These are phyloP conservation scores for Listronotus oregonensis DNA, from an alignment of 1,140 invertebrate genomes.

Conservation along the genomic window DNA sequence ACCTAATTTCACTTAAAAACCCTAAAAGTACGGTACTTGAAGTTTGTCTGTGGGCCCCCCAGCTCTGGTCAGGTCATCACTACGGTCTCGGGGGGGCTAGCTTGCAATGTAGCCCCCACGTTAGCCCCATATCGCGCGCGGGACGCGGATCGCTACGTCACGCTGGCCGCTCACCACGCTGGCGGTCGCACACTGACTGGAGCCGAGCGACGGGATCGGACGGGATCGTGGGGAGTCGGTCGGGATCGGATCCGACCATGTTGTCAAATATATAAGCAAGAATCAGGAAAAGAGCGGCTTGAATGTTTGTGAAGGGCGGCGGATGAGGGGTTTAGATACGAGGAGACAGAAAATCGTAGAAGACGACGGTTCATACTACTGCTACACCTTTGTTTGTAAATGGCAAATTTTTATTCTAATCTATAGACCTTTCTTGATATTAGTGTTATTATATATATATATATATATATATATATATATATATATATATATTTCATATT, in stretches of 20 bases:
- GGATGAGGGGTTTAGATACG: not conserved
- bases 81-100: constrained; percentile 47
- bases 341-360: too few relatives aligned
- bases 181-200: constrained; percentile 54
- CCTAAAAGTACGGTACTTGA: constrained; percentile 6
- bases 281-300: not conserved
- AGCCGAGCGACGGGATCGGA: constrained; percentile 45
- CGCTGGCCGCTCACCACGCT: constrained; percentile 20
- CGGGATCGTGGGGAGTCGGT: constrained; percentile 43
- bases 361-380: not conserved
- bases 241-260: constrained; percentile 24
- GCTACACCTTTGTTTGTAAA: not conserved
- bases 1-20: not conserved
- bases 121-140: constrained; percentile 29
- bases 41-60: constrained; percentile 10
- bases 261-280: not conserved
- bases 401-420: too few relatives aligned
- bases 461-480: not conserved
- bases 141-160: constrained; percentile 19
- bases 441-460: too few relatives aligned
- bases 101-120: constrained; percentile 45
- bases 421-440: too few relatives aligned
- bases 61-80: constrained; percentile 24
- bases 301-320: not conserved
- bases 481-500: not conserved